A percentile compares a stretch with the other conserved stretches of the same genome.
These are phyloP conservation scores for Podarcis muralis DNA, from an alignment of 2,113 vertebrate genomes.

Conservation along the genomic window DNA sequence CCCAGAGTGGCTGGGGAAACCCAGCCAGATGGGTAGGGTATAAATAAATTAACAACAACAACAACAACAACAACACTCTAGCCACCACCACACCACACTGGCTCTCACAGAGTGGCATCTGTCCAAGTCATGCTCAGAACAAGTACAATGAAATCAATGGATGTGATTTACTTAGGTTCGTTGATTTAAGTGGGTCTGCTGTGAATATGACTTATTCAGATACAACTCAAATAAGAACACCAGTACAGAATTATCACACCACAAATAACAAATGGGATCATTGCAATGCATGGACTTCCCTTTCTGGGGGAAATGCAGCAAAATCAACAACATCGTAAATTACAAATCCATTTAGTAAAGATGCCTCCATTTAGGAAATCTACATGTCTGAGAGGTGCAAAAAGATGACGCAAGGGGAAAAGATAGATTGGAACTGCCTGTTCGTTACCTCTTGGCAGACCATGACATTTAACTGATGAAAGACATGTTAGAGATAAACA, in stretches of 20 bases:
- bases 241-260: neutral
- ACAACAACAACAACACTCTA: too few relatives aligned
- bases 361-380: neutral
- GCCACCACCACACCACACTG: too few relatives aligned
- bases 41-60: too few relatives aligned
- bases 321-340: neutral
- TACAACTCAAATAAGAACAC: neutral
- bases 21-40: too few relatives aligned
- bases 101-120: too few relatives aligned
- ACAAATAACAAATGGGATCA: neutral
- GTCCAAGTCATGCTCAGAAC: too few relatives aligned
- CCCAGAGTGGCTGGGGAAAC: too few relatives aligned
- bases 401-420: neutral
- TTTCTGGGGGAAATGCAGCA: neutral
- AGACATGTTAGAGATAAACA: neutral
- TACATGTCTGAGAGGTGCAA: neutral
- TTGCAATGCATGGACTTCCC: neutral
- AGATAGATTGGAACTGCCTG: conserved; percentile 9
- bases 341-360: neutral
- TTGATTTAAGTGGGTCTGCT: too few relatives aligned
- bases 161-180: too few relatives aligned
- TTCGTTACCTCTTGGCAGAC: neutral
- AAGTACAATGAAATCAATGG: too few relatives aligned
- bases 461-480: neutral
- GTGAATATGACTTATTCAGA: too few relatives aligned